A percentile compares a stretch with the other conserved stretches of the same genome.
Evolutionary conservation across 2,113 vertebrate species (phyloP).

Genomic region (Euleptes europaea): DNA sequence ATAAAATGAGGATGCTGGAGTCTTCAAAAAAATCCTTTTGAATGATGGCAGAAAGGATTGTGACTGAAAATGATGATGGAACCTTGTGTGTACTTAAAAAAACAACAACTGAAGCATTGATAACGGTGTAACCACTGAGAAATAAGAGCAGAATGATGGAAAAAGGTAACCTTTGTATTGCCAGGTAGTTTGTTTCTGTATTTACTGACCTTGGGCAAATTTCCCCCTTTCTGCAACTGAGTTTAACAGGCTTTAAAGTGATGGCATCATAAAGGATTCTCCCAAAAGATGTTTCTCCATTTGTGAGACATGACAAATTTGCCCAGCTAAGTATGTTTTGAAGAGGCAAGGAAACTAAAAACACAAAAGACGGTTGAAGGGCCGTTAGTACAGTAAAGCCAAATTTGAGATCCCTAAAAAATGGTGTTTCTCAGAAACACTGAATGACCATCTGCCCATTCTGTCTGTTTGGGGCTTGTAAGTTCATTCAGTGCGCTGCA

Average conservation of each 20-base stretch:
- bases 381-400: not conserved
- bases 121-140: conserved; percentile 12
- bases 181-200: not conserved
- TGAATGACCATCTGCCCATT: not conserved
- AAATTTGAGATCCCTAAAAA: not conserved
- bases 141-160: conserved; percentile 1
- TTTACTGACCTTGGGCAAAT: not conserved
- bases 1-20: not conserved
- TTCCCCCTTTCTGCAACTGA: not conserved
- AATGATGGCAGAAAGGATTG: conserved; percentile 1
- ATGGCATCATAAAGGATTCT: conserved; percentile 1
- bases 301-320: no score
- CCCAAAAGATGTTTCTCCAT: not conserved
- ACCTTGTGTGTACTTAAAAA: conserved; percentile 46
- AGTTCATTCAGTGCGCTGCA: not conserved
- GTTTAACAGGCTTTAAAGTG: not conserved
- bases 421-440: not conserved
- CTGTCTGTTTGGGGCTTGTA: not conserved
- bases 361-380: no score
- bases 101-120: conserved; percentile 49
- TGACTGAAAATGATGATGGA: conserved; percentile 62
- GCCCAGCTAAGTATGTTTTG: not conserved
- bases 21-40: not conserved
- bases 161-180: not conserved
- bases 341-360: not conserved